phyloP scores from a whole-genome alignment of 2,888 invertebrate species.

The Eupithecia dodoneata region DNA sequence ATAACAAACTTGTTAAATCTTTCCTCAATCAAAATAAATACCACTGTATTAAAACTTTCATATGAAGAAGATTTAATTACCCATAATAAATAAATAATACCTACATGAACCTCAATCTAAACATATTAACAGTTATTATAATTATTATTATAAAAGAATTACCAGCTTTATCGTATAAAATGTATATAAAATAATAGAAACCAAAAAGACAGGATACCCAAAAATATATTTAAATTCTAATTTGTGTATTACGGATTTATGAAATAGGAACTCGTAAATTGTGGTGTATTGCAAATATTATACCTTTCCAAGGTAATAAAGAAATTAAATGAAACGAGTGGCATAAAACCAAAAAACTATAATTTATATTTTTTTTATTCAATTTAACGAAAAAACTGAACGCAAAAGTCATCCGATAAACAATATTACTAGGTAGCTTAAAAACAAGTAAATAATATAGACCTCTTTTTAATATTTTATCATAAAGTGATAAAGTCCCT shows the following conservation, averaged over 20 bases:
- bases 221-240: neutral
- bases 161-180: neutral
- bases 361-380: no score
- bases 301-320: neutral
- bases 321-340: neutral
- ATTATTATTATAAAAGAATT: neutral
- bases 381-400: no score
- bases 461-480: neutral
- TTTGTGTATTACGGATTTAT: neutral
- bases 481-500: neutral
- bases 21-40: neutral
- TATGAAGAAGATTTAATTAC: neutral
- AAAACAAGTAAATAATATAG: neutral
- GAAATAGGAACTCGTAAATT: neutral
- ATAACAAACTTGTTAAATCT: conserved; percentile 1
- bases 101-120: neutral
- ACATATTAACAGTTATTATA: neutral
- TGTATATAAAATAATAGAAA: neutral
- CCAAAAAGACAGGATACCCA: neutral
- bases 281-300: neutral
- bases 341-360: neutral
- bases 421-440: neutral
- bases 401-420: neutral
- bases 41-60: neutral
- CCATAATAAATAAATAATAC: neutral